These are phyloP conservation scores for Myripristis murdjan DNA, from an alignment of 2,797 vertebrate genomes.

Conservation along the genomic window DNA sequence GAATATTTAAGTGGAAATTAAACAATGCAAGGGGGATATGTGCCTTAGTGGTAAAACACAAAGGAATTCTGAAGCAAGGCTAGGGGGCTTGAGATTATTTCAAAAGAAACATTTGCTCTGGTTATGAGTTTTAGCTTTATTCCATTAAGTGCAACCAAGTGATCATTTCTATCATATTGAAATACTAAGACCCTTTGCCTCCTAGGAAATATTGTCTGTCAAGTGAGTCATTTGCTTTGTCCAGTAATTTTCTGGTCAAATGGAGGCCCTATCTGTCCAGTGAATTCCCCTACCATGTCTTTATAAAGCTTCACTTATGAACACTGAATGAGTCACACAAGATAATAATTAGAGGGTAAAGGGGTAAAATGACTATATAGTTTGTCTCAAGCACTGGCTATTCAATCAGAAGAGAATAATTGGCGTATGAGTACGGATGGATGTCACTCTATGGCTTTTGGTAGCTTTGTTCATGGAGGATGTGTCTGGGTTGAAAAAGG, in stretches of 20 bases:
- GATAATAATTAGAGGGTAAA: neutral
- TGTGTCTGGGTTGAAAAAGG: conserved; percentile 8
- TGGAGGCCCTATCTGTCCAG: neutral
- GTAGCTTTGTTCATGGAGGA: neutral
- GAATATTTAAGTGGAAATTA: conserved; percentile 59
- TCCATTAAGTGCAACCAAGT: conserved; percentile 22
- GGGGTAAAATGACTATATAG: neutral
- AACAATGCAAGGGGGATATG: conserved; percentile 30
- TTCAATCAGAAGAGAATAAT: neutral
- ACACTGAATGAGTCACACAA: neutral
- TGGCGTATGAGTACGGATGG: neutral
- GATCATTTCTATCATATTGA: conserved; percentile 28
- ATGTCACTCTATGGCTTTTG: neutral
- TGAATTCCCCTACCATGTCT: neutral
- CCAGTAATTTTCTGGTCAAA: neutral
- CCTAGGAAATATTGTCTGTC: conserved; percentile 34
- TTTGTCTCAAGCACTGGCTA: neutral
- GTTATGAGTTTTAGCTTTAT: conserved; percentile 30
- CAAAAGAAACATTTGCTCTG: conserved; percentile 14
- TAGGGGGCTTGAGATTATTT: conserved; percentile 6
- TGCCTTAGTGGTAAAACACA: neutral
- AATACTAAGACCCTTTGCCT: conserved; percentile 26
- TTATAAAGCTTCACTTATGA: neutral
- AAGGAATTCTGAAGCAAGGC: conserved; percentile 1
- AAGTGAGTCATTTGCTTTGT: conserved; percentile 13